Evolutionary conservation across 2,797 vertebrate genomes (phyloP).

Genomic region (Neopelma chrysocephalum): DNA sequence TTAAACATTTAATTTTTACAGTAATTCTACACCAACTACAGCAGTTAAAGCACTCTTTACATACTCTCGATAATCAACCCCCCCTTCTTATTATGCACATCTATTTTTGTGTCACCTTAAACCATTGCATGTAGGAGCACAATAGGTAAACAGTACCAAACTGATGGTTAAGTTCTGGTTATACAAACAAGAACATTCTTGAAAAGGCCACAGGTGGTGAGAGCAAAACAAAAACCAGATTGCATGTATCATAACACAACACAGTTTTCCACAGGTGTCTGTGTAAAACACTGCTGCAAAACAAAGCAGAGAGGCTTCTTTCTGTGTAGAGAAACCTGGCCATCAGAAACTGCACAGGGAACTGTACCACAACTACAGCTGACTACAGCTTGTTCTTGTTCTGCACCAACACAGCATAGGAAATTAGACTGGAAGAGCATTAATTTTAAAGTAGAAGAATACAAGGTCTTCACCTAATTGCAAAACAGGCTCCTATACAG

Average conservation of each 20-base stretch:
- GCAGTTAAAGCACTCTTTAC: slow-evolving; percentile 1
- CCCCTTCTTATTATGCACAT: background rate
- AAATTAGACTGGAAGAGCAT: background rate
- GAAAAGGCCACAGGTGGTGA: background rate
- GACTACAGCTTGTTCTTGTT: background rate
- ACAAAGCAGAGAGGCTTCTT: background rate
- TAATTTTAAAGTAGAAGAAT: background rate
- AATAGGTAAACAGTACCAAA: background rate
- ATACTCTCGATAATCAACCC: background rate
- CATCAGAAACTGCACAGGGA: background rate
- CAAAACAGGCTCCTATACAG: background rate
- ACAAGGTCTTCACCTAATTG: background rate
- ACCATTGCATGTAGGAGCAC: background rate
- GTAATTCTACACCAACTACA: background rate
- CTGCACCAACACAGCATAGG: background rate
- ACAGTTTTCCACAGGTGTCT: background rate
- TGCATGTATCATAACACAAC: background rate
- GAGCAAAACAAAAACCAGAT: background rate
- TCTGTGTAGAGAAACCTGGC: background rate
- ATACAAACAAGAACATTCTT: background rate
- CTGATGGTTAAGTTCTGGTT: background rate
- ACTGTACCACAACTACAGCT: background rate
- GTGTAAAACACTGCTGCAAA: background rate
- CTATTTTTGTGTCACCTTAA: background rate
- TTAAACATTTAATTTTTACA: slow-evolving; percentile 7